Conservation (phyloP, 1,140 invertebrate species). For the Chironomus striatipennis region DNA sequence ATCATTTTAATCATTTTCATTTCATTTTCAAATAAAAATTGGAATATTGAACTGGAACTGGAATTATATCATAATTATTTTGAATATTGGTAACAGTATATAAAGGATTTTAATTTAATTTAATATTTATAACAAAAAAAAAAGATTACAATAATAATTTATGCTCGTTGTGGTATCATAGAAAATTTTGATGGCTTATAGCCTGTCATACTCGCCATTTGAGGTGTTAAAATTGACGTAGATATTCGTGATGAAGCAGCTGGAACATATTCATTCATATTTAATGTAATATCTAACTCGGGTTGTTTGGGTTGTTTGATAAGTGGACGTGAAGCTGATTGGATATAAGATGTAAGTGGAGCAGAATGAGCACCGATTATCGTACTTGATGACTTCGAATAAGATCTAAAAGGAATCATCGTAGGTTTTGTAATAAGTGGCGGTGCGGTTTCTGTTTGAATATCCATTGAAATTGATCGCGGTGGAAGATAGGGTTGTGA, state of each 20-base stretch:
- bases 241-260: background rate
- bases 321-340: background rate
- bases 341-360: background rate
- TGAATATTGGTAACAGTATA: too few species aligned
- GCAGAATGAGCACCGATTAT: background rate
- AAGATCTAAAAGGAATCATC: background rate
- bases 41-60: too few species aligned
- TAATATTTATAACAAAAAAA: too few species aligned
- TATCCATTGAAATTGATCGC: background rate
- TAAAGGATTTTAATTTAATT: too few species aligned
- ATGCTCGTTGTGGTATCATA: background rate
- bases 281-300: background rate
- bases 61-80: too few species aligned
- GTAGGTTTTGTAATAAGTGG: background rate
- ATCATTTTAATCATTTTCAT: too few species aligned
- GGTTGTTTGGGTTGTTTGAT: background rate
- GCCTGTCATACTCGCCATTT: background rate
- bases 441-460: background rate
- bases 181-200: background rate
- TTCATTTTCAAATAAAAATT: too few species aligned
- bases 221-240: background rate
- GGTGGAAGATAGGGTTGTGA: background rate
- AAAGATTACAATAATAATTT: background rate
- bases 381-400: background rate
- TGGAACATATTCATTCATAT: constrained; percentile 2